Evolutionary conservation across 1,140 invertebrate genomes (phyloP), one percentile per base, ranked within the genome.

Genomic region (Armadillidium nasatum): DNA sequence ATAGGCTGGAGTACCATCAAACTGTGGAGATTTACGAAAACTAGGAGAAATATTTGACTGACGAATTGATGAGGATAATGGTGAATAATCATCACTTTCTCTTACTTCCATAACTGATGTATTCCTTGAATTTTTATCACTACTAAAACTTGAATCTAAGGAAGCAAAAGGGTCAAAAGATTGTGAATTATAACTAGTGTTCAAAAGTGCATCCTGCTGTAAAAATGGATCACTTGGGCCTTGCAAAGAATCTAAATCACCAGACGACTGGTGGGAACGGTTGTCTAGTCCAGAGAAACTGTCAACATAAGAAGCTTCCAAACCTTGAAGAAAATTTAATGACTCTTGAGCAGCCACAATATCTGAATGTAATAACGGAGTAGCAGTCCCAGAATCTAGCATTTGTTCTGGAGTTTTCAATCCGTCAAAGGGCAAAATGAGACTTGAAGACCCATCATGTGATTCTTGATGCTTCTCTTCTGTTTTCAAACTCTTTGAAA

Each of bases 331-430:
- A 91, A 90, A 3, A 89, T 91, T 70, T 90, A 84, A 82, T 91
- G 90, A 68, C 91, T 90, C 78, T 91, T 90, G 81, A 90, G 91
- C 83, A 90, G 91, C 22, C 91, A 88, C 81, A 89, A 89, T n/a
- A 88, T 89, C 13, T 91, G 82, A 0, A 88, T 88, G 73, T 44
- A 81, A 72, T 50, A 81, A 72, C 76, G 75, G 75, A 70, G 77
- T 71, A 77, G 46, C 69, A 68, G 75, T 33, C 54, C 74, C 60
- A 70, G 73, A 21, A 71, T 60, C 50, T 2, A 60, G 50, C 50
- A 19, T 60, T 13, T 60, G 50, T 19, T 60, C 50, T 13, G 50
- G 50, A 15, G 50, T 60, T 19, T 60, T 60, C 7, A 60, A 13
- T 3, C 50, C 50, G 7, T 60, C 50, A 19, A 60, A 60, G 0